Evolutionary conservation across 2,113 vertebrate species (phyloP).

Genomic region (Guaruba guarouba): DNA sequence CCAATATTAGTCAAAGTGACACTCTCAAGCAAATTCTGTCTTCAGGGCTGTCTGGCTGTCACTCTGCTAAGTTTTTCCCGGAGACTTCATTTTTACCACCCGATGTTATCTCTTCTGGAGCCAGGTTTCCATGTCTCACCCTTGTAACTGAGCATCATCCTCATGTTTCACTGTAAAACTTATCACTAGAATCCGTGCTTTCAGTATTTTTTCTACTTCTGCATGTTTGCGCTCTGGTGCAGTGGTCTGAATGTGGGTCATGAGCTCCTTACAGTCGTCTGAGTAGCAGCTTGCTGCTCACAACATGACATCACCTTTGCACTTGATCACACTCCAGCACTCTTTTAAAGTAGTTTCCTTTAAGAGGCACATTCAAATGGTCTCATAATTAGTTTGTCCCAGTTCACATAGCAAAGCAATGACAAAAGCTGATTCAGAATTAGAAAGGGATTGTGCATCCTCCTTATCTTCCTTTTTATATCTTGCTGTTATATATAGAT

Average conservation of each 20-base stretch:
- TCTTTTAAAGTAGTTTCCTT: neutral
- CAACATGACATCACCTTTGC: neutral
- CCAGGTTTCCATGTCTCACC: neutral
- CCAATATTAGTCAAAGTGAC: neutral
- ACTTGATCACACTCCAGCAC: neutral
- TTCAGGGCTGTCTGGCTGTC: neutral
- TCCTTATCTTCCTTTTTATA: constrained; percentile 34
- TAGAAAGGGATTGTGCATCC: constrained; percentile 15
- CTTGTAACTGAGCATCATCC: neutral
- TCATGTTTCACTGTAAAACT: neutral
- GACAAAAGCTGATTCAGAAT: neutral
- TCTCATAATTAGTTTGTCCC: neutral
- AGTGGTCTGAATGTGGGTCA: neutral
- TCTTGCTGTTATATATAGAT: constrained; percentile 12
- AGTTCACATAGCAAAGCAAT: neutral
- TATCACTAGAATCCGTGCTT: neutral
- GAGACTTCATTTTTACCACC: neutral
- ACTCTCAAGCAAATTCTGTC: neutral
- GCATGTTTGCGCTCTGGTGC: fast-evolving
- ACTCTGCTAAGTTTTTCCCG: neutral
- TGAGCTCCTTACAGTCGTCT: neutral
- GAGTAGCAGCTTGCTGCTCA: neutral
- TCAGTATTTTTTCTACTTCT: neutral
- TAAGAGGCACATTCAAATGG: neutral
- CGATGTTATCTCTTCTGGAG: neutral